Evolutionary conservation across 2,113 vertebrate species (phyloP), one percentile per base, ranked within the genome.

Genomic region (Chloebia gouldiae): DNA sequence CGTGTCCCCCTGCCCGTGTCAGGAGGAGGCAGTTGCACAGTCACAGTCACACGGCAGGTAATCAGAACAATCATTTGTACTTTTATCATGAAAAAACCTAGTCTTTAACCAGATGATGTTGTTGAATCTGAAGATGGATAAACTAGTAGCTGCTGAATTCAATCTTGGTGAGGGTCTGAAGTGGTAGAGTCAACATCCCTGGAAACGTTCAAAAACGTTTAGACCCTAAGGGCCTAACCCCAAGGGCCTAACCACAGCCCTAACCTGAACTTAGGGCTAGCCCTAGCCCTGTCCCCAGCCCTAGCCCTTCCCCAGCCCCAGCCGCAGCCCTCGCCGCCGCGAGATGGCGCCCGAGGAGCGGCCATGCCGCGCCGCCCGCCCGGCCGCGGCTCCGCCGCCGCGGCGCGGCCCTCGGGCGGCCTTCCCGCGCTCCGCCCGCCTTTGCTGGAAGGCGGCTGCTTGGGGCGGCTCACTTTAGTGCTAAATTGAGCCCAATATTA

Each of bases 291-390:
- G 13, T 24, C 22, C 5, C 47, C 23, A 23, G 12, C 22, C 47
- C 21, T 47, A n/a, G n/a, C n/a, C n/a, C n/a, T n/a, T 24, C 22
- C 5, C 47, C 23, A n/a, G n/a, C n/a, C 45, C 45, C 7, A 49
- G 3, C 22, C 51, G 30, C 20, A 33, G 24, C 56, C 14, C n/a
- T 25, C 11, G 11, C 10, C 15, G 47, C 20, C 94, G 31, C 87
- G 68, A 92, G 94, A 42, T 95, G 94, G 89, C 11, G 92, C 94
- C 2, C 61, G 7, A 82, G 68, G 84, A 86, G 76, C 91, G 71
- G 80, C 27, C 4, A 63, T 18, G 73, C 70, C 40, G 11, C 5
- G 47, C 21, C 54, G 35, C 30, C 28, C 51, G 51, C 8, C 39
- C 54, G 35, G 49, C 63, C 71, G 7, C 33, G 4, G 16, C 40